A percentile compares a stretch with the other conserved stretches of the same genome.
Conservation (phyloP, 2,888 invertebrate genomes). For the Drosophila nr. perissopoda region DNA sequence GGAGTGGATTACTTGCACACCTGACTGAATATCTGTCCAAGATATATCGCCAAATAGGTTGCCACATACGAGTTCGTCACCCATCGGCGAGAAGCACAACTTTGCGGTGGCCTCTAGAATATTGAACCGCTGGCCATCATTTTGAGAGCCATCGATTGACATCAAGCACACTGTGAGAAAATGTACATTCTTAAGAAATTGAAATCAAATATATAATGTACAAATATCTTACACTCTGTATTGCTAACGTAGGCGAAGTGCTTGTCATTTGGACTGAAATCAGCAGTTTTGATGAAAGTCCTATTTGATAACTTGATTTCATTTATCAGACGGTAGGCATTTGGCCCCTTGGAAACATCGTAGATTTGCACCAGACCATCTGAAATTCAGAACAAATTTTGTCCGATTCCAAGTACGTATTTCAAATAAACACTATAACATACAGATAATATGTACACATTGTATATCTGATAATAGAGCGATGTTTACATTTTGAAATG, state of each 20-base stretch:
- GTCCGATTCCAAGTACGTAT: too few relatives aligned
- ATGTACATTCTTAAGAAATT: background rate
- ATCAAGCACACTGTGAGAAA: background rate
- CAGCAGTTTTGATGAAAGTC: too few relatives aligned
- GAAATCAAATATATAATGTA: background rate
- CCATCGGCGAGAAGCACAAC: too few relatives aligned
- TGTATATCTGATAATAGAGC: background rate
- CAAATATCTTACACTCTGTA: background rate
- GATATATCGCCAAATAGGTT: accelerated
- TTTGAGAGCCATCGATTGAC: accelerated
- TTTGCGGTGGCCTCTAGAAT: too few relatives aligned
- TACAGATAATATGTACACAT: background rate
- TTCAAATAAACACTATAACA: too few relatives aligned
- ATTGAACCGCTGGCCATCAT: background rate
- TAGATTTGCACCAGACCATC: background rate
- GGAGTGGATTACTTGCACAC: accelerated
- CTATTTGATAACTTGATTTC: too few relatives aligned
- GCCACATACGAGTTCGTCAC: background rate
- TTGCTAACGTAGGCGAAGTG: accelerated
- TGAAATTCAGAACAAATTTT: background rate
- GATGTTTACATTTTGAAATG: background rate
- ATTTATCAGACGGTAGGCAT: background rate
- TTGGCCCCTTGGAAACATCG: background rate
- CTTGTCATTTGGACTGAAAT: background rate
- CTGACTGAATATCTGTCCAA: background rate